A percentile compares a stretch with the other conserved stretches of the same genome.
phyloP scores from a whole-genome alignment of 1,140 invertebrate species.

The Caenorhabditis remanei region DNA sequence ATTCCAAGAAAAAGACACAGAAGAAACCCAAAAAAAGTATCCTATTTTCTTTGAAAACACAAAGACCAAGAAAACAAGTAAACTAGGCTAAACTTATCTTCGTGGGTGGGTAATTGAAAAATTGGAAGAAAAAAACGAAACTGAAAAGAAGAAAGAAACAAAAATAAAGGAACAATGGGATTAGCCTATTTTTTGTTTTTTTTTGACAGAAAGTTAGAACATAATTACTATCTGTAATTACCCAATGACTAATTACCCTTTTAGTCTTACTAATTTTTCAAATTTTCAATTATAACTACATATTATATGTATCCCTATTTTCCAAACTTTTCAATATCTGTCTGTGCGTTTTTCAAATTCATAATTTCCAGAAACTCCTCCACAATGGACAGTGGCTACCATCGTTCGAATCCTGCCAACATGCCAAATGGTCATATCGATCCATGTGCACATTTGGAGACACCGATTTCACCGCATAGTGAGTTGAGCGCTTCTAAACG shows the following conservation, averaged over 20 bases:
- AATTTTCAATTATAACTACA: no score
- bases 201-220: neutral
- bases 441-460: slow-evolving; percentile 40
- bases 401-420: neutral
- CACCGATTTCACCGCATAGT: slow-evolving; percentile 24
- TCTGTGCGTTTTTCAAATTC: no score
- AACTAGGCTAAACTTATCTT: neutral
- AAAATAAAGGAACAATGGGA: neutral
- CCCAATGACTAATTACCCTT: no score
- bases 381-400: neutral
- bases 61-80: neutral
- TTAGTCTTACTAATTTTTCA: no score
- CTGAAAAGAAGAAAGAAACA: neutral
- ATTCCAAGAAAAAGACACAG: neutral
- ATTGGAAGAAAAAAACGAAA: neutral
- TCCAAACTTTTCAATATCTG: no score
- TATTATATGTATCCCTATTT: no score
- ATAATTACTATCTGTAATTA: neutral
- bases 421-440: neutral
- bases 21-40: neutral
- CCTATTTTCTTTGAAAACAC: neutral
- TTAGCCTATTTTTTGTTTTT: neutral
- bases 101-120: slow-evolving; percentile 11
- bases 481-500: slow-evolving; percentile 7
- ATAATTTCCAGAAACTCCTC: neutral